Evolutionary conservation across 2,113 vertebrate genomes (phyloP), one percentile per base, ranked within the genome.

Genomic region (Potamarius usumacintae): DNA sequence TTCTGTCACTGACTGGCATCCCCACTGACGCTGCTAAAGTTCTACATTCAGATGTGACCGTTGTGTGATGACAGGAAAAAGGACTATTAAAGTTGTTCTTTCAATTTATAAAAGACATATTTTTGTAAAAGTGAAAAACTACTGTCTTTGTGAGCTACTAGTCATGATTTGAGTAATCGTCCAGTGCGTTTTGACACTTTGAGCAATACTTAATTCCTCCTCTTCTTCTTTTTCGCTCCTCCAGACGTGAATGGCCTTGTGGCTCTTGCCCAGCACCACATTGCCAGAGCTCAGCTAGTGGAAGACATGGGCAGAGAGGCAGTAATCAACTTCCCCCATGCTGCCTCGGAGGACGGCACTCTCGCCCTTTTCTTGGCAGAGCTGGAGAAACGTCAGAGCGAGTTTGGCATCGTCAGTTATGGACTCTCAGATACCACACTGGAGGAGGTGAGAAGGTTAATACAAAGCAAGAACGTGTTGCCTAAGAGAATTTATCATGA

Each of bases 371-470:
- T 98, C 34, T 95, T 99, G 91, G 86, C 6, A 0, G 95, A 97
- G 85, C 93, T 99, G 91, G 97, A 99, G 0, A 48, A 74, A 1
- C 94, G 10, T 22, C 93, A 96, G 87, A 78, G 17, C 0, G 95
- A 96, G 0, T 90, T 98, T 85, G 95, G 96, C 55, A 88, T 98
- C 77, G 91, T 93, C 20, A 94, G 97, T 94, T 99, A 97, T 0
- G 96, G 97, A 52, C 94, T 98, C 88, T 97, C 97, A 0, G 96
- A 98, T 93, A 97, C 96, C 92, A 96, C 95, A 10, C 94, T 99
- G 52, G 97, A 98, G 89, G 97, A 99, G 96, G 97, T 97, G 81
- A 90, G 87, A 1, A 8, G 1, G 9, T 52, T 18, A 57, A 52
- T 65, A 65, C 30, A n/a, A n/a, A 83, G 1, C 17, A 67, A 17